A percentile compares a stretch with the other conserved stretches of the same genome.
phyloP scores from a whole-genome alignment of 1,140 invertebrate species.

The Bombus consobrinus region DNA sequence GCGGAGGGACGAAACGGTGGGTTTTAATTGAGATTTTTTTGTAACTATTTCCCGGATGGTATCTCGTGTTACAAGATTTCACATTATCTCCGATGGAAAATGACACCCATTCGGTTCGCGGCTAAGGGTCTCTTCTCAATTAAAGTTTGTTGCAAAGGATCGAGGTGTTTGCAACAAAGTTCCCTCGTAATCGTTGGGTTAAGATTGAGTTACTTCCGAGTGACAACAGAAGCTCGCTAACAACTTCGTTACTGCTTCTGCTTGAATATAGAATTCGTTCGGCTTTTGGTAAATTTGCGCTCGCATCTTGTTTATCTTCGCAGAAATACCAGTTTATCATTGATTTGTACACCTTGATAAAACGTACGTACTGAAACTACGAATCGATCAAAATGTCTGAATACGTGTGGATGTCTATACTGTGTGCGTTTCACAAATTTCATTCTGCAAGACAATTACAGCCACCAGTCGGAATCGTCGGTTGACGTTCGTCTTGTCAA shows the following conservation, averaged over 20 bases:
- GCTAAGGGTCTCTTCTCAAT: slow-evolving; percentile 11
- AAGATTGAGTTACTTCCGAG: slow-evolving; percentile 31
- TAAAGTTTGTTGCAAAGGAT: slow-evolving; percentile 28
- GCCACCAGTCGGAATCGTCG: neutral
- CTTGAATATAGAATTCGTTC: slow-evolving; percentile 13
- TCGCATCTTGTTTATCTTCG: neutral
- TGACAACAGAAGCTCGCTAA: slow-evolving; percentile 20
- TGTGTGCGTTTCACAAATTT: neutral
- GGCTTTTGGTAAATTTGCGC: neutral
- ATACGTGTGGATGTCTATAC: neutral
- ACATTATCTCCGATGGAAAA: slow-evolving; percentile 12
- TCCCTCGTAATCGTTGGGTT: slow-evolving; percentile 16
- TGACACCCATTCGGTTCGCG: slow-evolving; percentile 8
- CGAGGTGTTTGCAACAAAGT: slow-evolving; percentile 36
- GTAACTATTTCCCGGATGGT: neutral
- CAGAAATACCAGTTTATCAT: neutral
- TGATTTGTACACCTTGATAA: neutral
- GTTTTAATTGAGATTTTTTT: slow-evolving; percentile 8
- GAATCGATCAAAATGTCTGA: neutral
- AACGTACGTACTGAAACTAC: neutral
- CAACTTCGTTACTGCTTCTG: slow-evolving; percentile 24
- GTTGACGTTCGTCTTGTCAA: slow-evolving; percentile 14
- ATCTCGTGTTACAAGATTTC: neutral
- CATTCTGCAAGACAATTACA: neutral
- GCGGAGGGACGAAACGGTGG: neutral